These are phyloP conservation scores for Meleagris gallopavo DNA, from an alignment of 2,113 vertebrate genomes.

Conservation along the genomic window DNA sequence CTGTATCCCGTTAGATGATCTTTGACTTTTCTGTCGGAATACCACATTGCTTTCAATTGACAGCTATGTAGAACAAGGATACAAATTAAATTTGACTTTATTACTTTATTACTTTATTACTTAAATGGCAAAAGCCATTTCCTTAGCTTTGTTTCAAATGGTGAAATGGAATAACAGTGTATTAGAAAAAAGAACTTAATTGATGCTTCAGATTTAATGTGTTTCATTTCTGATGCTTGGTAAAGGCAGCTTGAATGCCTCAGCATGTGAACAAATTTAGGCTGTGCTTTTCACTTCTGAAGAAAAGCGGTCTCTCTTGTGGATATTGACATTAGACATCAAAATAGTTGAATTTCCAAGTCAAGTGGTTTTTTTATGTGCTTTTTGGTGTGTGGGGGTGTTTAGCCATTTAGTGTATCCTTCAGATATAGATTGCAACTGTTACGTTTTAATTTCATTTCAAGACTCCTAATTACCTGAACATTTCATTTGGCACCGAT, in stretches of 20 bases:
- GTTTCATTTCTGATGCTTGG: neutral
- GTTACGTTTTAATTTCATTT: neutral
- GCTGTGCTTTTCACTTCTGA: neutral
- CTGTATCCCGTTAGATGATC: neutral
- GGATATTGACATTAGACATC: neutral
- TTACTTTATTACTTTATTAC: too few relatives aligned
- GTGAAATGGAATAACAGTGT: neutral
- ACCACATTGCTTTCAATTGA: neutral
- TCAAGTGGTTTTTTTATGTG: neutral
- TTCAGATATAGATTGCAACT: neutral
- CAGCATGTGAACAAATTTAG: neutral
- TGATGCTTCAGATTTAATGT: neutral
- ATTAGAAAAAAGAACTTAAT: neutral
- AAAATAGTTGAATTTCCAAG: neutral
- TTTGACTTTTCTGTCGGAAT: neutral
- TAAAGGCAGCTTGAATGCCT: neutral
- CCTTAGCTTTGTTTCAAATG: neutral
- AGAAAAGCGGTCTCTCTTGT: neutral
- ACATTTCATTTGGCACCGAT: slow-evolving; percentile 23
- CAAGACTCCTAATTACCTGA: slow-evolving; percentile 40
- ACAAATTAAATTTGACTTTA: neutral
- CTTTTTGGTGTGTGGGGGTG: neutral
- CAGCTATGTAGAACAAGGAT: neutral
- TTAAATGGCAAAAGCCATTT: neutral
- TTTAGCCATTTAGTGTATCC: neutral